Percentiles rank a stretch among this genome's conserved stretches.
These are phyloP conservation scores for Orthonychiurus folsomi DNA, from an alignment of 2,888 invertebrate genomes.

Conservation along the genomic window DNA sequence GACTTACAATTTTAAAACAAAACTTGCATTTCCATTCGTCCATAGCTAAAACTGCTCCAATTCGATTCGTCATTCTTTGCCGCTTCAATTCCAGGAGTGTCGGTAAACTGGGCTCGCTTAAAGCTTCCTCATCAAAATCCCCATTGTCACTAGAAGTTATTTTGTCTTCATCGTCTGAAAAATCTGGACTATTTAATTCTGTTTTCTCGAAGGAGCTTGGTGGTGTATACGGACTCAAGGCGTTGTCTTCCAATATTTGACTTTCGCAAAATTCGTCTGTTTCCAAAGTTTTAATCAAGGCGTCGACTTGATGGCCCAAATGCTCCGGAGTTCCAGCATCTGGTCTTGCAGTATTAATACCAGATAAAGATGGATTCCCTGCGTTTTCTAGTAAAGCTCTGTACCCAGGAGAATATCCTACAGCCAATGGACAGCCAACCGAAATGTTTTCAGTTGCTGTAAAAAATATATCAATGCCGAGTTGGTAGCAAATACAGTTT, in stretches of 20 bases:
- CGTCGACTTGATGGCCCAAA: too few relatives aligned
- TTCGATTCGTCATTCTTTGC: constrained; percentile 4
- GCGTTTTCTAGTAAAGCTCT: constrained; percentile 18
- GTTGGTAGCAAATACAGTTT: constrained; percentile 55
- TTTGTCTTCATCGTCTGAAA: neutral
- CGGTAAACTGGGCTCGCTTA: neutral
- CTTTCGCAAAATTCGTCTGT: too few relatives aligned
- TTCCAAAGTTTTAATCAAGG: too few relatives aligned
- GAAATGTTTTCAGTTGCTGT: constrained; percentile 46
- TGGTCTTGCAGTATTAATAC: neutral
- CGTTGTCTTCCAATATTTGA: too few relatives aligned
- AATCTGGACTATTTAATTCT: neutral
- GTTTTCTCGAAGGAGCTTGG: too few relatives aligned
- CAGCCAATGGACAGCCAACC: constrained; percentile 48
- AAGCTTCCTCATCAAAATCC: neutral
- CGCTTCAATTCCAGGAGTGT: neutral
- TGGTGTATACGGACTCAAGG: too few relatives aligned
- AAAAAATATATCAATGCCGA: constrained; percentile 46
- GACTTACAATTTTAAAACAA: constrained; percentile 21
- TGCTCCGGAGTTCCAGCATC: neutral
- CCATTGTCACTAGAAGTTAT: neutral
- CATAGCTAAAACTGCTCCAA: constrained; percentile 21
- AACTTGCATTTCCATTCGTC: constrained; percentile 31
- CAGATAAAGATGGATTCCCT: neutral
- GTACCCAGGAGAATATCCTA: constrained; percentile 53